Base-by-base conservation (phyloP, 1,140 invertebrate species). In the Drosophila santomea region DNA sequence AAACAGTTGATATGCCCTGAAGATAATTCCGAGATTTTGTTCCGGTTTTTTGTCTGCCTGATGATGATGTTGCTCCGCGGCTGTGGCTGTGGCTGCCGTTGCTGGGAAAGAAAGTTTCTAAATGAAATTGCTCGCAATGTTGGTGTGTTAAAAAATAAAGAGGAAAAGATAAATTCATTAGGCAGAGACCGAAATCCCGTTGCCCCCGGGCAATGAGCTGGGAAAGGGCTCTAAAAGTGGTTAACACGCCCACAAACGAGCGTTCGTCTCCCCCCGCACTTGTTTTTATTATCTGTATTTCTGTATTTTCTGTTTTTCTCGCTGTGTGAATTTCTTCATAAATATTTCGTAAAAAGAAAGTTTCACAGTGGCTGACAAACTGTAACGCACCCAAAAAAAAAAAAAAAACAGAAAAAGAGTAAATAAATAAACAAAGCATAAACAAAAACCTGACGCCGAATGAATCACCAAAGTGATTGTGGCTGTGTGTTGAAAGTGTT, bases 261-360 rank as follows among this genome's bases (percentile, higher is more conserved):
- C 55, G 35, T 28, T 36, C 45, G 41, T n/a, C 35, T 58, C 64
- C 45, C 56, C 50, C 11, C 44, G 20, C n/a, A 39, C 54, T 62
- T 44, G 56, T 48, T 32, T 32, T 32, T 32, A 32, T 32, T 10
- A 32, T 32, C 32, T 10, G 32, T 10, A 32, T 32, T 4, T 25
- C 28, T 32, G 32, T 32, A 15, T 28, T 43, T 51, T 44, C 2
- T 20, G 20, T 20, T 20, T n/a, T 41, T 51, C 14, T 47, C 51
- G 36, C 43, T 60, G 25, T 41, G 61, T 48, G 50, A 88, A 78
- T 86, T 86, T 86, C 83, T 85, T 75, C 61, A 85, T 82, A 86
- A 85, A 81, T 74, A 86, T 86, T 86, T 85, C 35, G 78, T 86
- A 76, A 86, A 86, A 86, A 86, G 82, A 86, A 86, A 86, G 83